Conservation (phyloP, 2,888 invertebrate species). For the Girardia tigrina region DNA sequence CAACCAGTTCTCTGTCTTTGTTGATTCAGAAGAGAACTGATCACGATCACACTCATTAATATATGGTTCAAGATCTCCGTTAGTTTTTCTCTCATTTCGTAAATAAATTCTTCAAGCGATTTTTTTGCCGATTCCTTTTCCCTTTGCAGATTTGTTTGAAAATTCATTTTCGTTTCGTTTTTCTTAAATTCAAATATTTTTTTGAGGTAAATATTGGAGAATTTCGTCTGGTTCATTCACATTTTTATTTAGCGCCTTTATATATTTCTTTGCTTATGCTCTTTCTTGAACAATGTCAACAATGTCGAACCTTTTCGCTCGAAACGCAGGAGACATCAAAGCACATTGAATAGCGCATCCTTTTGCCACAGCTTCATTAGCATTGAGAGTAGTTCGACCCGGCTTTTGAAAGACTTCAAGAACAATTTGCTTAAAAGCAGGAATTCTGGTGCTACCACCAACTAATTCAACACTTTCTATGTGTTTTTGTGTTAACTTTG, state of each 20-base stretch:
- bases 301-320: slow-evolving; percentile 84
- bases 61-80: slow-evolving; percentile 62
- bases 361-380: slow-evolving; percentile 84
- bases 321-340: slow-evolving; percentile 86
- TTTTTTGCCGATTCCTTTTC: slow-evolving; percentile 87
- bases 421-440: slow-evolving; percentile 74
- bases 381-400: slow-evolving; percentile 81
- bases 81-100: slow-evolving; percentile 80
- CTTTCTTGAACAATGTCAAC: no score
- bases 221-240: no score
- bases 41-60: slow-evolving; percentile 56
- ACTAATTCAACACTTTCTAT: slow-evolving; percentile 87
- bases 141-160: slow-evolving; percentile 75
- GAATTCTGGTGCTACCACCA: slow-evolving; percentile 84
- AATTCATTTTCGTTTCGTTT: slow-evolving; percentile 53
- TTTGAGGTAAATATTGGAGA: slow-evolving; percentile 49
- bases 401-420: slow-evolving; percentile 68
- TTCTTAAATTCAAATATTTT: slow-evolving; percentile 42
- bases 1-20: slow-evolving; percentile 81
- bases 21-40: slow-evolving; percentile 55
- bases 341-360: slow-evolving; percentile 88
- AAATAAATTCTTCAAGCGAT: slow-evolving; percentile 91
- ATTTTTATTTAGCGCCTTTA: no score
- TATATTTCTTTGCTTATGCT: no score
- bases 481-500: slow-evolving; percentile 63